A percentile compares a stretch with the other conserved stretches of the same genome.
phyloP scores from a whole-genome alignment of 2,113 vertebrate species.

The Prietella phreatophila region DNA sequence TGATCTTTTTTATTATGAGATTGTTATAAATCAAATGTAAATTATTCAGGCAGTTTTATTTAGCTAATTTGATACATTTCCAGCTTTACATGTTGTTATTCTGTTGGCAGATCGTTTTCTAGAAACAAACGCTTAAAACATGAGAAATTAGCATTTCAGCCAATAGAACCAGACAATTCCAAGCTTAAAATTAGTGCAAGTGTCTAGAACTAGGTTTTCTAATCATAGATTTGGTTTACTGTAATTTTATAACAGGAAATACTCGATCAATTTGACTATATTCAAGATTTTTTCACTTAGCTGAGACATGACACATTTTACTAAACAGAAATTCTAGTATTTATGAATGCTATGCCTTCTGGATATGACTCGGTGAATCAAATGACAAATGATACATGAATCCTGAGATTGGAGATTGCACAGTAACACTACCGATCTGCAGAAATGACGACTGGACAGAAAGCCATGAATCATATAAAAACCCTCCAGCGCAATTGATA shows the following conservation, averaged over 20 bases:
- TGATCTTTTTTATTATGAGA: background rate
- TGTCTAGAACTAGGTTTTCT: background rate
- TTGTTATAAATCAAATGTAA: background rate
- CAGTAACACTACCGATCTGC: background rate
- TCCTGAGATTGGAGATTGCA: background rate
- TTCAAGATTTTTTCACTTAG: background rate
- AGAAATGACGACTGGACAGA: background rate
- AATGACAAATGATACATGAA: background rate
- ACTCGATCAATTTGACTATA: too few species aligned
- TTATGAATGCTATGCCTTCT: background rate
- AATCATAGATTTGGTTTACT: background rate
- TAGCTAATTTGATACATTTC: background rate
- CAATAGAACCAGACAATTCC: background rate
- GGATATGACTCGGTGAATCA: background rate
- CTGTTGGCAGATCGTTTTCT: background rate
- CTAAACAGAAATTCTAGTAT: background rate
- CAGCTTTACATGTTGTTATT: background rate
- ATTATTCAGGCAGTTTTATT: background rate
- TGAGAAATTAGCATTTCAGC: too few species aligned
- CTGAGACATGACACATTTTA: background rate
- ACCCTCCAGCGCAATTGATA: background rate
- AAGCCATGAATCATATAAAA: background rate
- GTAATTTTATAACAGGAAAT: background rate
- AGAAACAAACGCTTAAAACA: background rate
- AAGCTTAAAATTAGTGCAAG: background rate